Base-by-base conservation (phyloP, 1,140 invertebrate genomes). In the Drosophila kohkoa region DNA sequence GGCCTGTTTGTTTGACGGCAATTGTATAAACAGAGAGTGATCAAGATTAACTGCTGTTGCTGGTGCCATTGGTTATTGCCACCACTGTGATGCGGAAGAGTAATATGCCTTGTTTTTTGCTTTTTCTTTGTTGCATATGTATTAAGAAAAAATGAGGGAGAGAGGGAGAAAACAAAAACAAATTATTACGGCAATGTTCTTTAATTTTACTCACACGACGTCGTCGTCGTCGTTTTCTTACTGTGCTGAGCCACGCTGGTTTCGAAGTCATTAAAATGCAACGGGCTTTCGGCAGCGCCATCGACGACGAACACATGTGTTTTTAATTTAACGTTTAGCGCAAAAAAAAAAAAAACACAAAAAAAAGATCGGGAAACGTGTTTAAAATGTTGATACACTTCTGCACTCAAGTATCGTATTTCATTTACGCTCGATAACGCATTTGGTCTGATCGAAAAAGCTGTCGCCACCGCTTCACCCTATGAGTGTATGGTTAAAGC, bases 101-200 rank as follows among this genome's bases (percentile, higher is more conserved):
- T 60, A 82, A 86, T 68, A 75, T 69, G 70, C 64, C 57, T 63
- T 79, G 57, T 58, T 75, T 46, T 68, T 25, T 25, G 20, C 43
- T 72, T 82, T 32, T 71, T 64, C 28, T 46, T 25, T 46, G 28
- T 51, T 45, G 28, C 64, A 48, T 77, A 60, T 68, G 65, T 75
- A 77, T 83, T 79, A 28, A 30, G 5, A 52, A 30, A 32, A 8
- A 32, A 8, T 8, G 7, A 32, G 32, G 7, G 30, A 38, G 35
- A 38, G 35, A 38, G 35, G 51, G 16, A 41, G 32, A 16, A 41
- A 41, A 69, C 51, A 28, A 20, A 68, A 52, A 77, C 51, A 75
- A 85, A 88, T 81, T 81, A 88, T 88, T 88, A 82, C 83, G 80
- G 77, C 83, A 88, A 70, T 80, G 85, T 89, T 87, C 77, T 89